Evolutionary conservation across 2,797 vertebrate genomes (phyloP), one percentile per base, ranked within the genome.

Genomic region (Malurus splendens): DNA sequence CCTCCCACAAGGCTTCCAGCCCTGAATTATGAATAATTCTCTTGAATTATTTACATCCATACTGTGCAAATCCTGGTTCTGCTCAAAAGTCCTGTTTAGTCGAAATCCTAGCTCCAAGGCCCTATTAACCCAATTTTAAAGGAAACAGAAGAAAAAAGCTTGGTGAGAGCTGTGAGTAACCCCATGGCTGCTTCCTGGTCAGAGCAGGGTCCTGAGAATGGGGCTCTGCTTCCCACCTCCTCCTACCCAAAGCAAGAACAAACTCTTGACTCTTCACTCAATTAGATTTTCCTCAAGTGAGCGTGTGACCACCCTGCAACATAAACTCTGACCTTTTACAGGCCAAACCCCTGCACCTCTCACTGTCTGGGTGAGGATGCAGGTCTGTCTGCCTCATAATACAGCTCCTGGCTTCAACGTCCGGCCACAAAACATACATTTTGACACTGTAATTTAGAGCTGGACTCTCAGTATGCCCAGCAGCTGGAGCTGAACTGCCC

Each of bases 231-330:
- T 82, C 41, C 44, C 32, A 19, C 19, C 28, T 60, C 38, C 62
- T 91, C 28, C 33, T n/a, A 57, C 24, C 23, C 32, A 82, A 59
- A 73, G 51, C 72, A 56, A 5, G 15, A 14, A 30, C 25, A 67
- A 56, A 41, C 30, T 44, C 24, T 6, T 12, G 23, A n/a, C 0
- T 1, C 4, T 36, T 47, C 17, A 1, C 18, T 71, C 1, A 0
- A 30, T 45, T 18, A 51, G 8, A 0, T 17, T 50, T 66, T 45
- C 36, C 55, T 62, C 7, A 20, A 12, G 54, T 6, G 41, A 73
- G 45, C 6, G 18, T 9, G 1, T 27, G 45, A 28, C 42, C 16
- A 32, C 24, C 9, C 15, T 38, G 56, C 18, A n/a, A 20, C 36
- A 2, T 3, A 42, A 48, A 47, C 33, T 30, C 25, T 25, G 16